Evolutionary conservation across 2,888 invertebrate genomes (phyloP).

Genomic region (Galerucella nymphaeae): DNA sequence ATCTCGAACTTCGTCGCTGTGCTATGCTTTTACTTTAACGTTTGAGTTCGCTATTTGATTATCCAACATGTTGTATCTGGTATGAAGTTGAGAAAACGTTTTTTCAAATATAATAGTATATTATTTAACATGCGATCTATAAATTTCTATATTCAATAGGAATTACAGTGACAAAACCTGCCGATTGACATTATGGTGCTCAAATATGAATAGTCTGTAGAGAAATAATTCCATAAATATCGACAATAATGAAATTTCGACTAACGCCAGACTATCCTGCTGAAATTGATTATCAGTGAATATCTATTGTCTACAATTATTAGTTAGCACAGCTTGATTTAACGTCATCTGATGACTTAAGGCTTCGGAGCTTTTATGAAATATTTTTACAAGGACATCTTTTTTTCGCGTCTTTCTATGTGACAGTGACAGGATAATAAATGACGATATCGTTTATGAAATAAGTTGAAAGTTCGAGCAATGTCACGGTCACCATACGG

Average conservation of each 20-base stretch:
- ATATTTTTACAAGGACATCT: not conserved
- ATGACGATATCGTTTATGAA: conserved; percentile 2
- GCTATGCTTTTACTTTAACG: no score
- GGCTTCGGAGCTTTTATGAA: not conserved
- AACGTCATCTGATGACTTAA: not conserved
- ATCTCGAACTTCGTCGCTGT: no score
- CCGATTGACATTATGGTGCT: no score
- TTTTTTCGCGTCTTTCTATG: not conserved
- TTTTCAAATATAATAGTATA: no score
- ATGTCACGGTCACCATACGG: conserved; percentile 1
- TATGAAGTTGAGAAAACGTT: no score
- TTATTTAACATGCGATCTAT: no score
- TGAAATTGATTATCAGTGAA: not conserved
- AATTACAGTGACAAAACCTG: no score
- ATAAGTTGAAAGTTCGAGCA: conserved; percentile 1
- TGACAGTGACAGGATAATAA: conserved; percentile 14
- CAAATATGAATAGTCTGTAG: no score
- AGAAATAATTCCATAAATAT: no score
- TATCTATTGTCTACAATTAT: not conserved
- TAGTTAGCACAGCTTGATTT: not conserved
- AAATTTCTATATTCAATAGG: no score
- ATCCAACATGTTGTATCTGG: no score
- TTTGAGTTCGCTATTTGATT: no score
- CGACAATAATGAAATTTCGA: not conserved
- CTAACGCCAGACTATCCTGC: not conserved